Evolutionary conservation across 1,140 invertebrate species (phyloP), one percentile per base, ranked within the genome.

Genomic region (Sarcophaga bullata): DNA sequence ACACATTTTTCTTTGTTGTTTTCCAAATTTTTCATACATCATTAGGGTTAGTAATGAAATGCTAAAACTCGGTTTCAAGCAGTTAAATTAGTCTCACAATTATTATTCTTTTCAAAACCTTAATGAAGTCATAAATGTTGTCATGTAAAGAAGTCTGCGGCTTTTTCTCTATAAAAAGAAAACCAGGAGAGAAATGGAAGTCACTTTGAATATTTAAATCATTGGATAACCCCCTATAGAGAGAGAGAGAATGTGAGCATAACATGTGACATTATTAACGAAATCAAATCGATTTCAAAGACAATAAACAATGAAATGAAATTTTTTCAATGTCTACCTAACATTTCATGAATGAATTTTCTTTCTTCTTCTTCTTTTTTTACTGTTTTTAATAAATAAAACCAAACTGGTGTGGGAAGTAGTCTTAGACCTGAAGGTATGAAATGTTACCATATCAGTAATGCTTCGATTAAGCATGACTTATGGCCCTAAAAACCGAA

Each of bases 391-490:
- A 68, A 68, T 62, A 17, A 62, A 62, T 62, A 13, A 62, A 15
- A 62, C 58, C 15, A 68, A n/a, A 19, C 6, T n/a, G 19, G 62
- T 68, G n/a, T n/a, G 17, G 17, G 62, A 68, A 37, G 25, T 37
- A 2, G 25, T 37, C 25, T 2, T 37, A 37, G 25, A 19, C 62
- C 17, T 8, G 62, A 6, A 25, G 6, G 15, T 25, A 25, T 8
- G 4, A 25, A 68, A 25, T 68, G 62, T 19, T 19, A 68, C 15
- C 62, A 9, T n/a, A n/a, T 78, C 50, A n/a, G 75, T 13, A 6
- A 78, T 52, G 75, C 75, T 19, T 78, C 50, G 49, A 78, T 78
- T 78, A 78, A 25, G 75, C 49, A 50, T 78, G 75, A 78, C 75
- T 78, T 78, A 78, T 78, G 37, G 75, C 75, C 75, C 48, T 50